phyloP scores from a whole-genome alignment of 2,888 invertebrate species.

The Oscheius sp. region DNA sequence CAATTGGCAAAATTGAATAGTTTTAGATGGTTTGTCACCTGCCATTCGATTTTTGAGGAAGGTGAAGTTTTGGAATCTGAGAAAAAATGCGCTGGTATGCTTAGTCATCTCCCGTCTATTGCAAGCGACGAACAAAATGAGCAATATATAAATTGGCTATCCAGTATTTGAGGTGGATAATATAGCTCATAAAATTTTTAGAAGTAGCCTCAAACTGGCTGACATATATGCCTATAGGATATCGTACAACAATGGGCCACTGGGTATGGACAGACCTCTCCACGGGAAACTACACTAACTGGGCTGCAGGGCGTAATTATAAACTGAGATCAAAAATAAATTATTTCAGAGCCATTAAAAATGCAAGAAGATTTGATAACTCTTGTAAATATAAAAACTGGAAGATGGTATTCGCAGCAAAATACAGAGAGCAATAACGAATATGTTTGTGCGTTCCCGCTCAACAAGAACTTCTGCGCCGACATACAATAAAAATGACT shows the following conservation, averaged over 20 bases:
- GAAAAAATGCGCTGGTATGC: background rate
- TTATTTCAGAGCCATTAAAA: background rate
- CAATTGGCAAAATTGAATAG: background rate
- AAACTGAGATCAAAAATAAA: background rate
- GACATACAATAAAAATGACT: background rate
- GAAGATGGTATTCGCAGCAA: conserved; percentile 3
- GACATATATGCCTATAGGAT: conserved; percentile 9
- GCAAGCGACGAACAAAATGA: background rate
- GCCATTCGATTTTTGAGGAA: conserved; percentile 9
- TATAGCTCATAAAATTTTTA: background rate
- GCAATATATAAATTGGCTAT: background rate
- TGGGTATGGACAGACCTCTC: background rate
- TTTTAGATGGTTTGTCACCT: conserved; percentile 1
- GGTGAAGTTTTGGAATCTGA: conserved; percentile 6
- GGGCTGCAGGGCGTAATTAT: background rate
- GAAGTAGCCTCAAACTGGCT: background rate
- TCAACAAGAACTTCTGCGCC: conserved; percentile 2
- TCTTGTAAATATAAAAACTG: conserved; percentile 1
- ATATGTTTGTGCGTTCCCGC: conserved; percentile 7
- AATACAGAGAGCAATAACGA: conserved; percentile 1
- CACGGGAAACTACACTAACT: background rate
- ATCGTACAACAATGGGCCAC: background rate
- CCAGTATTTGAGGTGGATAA: background rate
- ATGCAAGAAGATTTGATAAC: conserved; percentile 11
- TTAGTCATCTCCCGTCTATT: conserved; percentile 9